Conservation (phyloP, 2,888 invertebrate species). For the Tetragonisca angustula region DNA sequence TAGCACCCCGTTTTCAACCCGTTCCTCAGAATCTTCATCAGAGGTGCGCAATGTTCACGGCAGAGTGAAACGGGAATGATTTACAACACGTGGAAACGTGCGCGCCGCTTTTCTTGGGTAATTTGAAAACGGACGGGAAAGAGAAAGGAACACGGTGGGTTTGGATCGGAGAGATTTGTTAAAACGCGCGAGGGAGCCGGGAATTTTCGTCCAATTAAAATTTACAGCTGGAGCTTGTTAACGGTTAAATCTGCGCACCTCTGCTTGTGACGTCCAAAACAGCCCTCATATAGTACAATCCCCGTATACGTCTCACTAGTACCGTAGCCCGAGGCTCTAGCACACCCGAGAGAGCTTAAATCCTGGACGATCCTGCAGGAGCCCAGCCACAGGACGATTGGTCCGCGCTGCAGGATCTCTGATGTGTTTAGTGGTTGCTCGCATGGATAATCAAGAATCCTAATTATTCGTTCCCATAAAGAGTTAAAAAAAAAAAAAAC, state of each 20-base stretch:
- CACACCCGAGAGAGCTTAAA: constrained; percentile 68
- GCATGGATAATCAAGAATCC: constrained; percentile 74
- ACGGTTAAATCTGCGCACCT: constrained; percentile 56
- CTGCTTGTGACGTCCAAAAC: constrained; percentile 65
- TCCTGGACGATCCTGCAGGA: constrained; percentile 76
- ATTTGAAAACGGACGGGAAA: background rate
- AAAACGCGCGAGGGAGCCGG: background rate
- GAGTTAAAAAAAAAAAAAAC: constrained; percentile 14
- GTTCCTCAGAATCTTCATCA: constrained; percentile 45
- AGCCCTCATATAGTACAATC: constrained; percentile 61
- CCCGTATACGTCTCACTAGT: constrained; percentile 64
- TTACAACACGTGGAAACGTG: background rate
- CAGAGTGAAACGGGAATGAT: background rate
- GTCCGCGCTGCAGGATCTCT: constrained; percentile 76
- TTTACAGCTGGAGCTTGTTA: constrained; percentile 25
- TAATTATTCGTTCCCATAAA: constrained; percentile 41
- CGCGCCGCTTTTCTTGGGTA: background rate
- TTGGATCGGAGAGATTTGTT: background rate
- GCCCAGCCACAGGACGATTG: constrained; percentile 80
- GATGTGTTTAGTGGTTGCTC: constrained; percentile 73
- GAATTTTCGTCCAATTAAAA: constrained; percentile 27
- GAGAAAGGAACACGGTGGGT: background rate
- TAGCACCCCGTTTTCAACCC: constrained; percentile 47
- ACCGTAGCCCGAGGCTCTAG: constrained; percentile 69
- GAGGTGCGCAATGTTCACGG: constrained; percentile 56